These are phyloP conservation scores for Polylopha cassiicola DNA, from an alignment of 2,888 invertebrate genomes.

Conservation along the genomic window DNA sequence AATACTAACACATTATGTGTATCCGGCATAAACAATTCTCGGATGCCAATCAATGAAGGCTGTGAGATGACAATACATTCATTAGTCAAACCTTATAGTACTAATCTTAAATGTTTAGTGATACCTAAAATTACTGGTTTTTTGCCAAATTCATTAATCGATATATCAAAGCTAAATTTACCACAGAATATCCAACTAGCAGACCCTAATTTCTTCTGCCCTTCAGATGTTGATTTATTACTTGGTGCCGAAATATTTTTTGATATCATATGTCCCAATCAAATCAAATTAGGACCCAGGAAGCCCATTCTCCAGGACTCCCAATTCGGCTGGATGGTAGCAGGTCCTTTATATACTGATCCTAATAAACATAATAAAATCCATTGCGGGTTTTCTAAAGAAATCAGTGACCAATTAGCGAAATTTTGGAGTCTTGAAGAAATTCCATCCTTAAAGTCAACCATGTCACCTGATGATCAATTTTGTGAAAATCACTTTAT, in stretches of 20 bases:
- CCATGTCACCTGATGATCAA: constrained; percentile 19
- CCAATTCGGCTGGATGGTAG: constrained; percentile 22
- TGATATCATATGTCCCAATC: constrained; percentile 14
- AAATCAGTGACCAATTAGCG: constrained; percentile 4
- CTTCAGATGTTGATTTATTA: constrained; percentile 22
- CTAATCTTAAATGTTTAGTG: constrained; percentile 11
- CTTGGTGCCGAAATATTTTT: constrained; percentile 26
- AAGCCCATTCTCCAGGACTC: constrained; percentile 20
- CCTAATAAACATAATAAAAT: constrained; percentile 4
- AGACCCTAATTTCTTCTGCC: constrained; percentile 23
- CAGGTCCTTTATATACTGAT: constrained; percentile 13
- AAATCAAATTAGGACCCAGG: constrained; percentile 17
- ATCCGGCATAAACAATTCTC: constrained; percentile 12
- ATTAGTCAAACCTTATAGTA: neutral
- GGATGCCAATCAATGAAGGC: constrained; percentile 6
- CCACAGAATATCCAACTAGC: constrained; percentile 19
- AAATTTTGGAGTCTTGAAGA: constrained; percentile 26
- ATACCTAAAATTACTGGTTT: constrained; percentile 13
- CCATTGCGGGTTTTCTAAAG: constrained; percentile 15
- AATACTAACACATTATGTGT: constrained; percentile 7
- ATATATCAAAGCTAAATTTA: constrained; percentile 6
- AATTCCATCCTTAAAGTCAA: constrained; percentile 9
- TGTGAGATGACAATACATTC: constrained; percentile 11
- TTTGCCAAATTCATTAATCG: constrained; percentile 8
- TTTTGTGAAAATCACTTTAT: constrained; percentile 24